Evolutionary conservation across 2,888 invertebrate genomes (phyloP).

Genomic region (Eupeodes latifasciatus): DNA sequence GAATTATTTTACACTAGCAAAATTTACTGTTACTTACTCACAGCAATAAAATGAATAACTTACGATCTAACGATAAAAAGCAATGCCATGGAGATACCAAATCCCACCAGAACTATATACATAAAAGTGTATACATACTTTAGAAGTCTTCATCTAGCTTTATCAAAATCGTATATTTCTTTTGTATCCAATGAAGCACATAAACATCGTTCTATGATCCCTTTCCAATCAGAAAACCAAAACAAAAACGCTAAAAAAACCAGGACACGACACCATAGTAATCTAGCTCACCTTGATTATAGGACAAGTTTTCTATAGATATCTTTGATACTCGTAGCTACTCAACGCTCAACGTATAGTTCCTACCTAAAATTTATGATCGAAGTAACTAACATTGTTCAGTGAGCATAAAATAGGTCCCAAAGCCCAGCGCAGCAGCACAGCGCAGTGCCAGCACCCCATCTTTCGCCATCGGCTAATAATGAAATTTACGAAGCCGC

Average conservation of each 20-base stretch:
- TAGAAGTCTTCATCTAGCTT: conserved; percentile 20
- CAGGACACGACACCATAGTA: conserved; percentile 31
- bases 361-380: conserved; percentile 42
- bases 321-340: neutral
- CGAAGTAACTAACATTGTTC: conserved; percentile 58
- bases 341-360: neutral
- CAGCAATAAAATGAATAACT: neutral
- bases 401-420: conserved; percentile 53
- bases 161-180: conserved; percentile 36
- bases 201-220: conserved; percentile 3
- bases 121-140: conserved; percentile 7
- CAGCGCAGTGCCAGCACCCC: conserved; percentile 39
- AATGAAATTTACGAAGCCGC: conserved; percentile 66
- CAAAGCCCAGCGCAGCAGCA: conserved; percentile 13
- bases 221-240: conserved; percentile 4
- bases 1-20: no score
- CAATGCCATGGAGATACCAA: neutral
- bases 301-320: conserved; percentile 18
- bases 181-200: conserved; percentile 36
- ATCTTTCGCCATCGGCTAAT: conserved; percentile 39
- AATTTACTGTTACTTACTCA: no score
- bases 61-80: conserved; percentile 6
- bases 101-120: neutral
- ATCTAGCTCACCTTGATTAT: conserved; percentile 57
- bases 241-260: neutral